Conservation (phyloP, 2,797 vertebrate species). For the Enteromius mattozi region DNA sequence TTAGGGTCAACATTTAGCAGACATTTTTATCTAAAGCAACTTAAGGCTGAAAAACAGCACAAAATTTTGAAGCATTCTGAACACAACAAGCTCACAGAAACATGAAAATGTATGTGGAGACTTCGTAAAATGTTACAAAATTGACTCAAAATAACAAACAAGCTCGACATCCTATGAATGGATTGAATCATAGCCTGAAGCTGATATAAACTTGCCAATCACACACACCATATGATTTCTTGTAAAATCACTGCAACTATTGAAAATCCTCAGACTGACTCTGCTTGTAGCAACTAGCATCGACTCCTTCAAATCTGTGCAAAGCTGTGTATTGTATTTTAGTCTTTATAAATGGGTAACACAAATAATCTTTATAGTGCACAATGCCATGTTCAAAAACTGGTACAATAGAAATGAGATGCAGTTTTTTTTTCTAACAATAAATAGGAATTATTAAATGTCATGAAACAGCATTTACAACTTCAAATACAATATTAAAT, state of each 20-base stretch:
- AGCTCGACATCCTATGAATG: not conserved
- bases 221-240: not conserved
- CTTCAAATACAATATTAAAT: not conserved
- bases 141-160: not conserved
- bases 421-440: not conserved
- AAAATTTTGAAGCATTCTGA: not conserved
- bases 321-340: not conserved
- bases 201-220: not conserved
- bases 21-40: not conserved
- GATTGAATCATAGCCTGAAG: not conserved
- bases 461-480: not conserved
- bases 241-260: not conserved
- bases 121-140: not conserved
- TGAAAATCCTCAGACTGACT: not conserved
- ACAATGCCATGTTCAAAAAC: not conserved
- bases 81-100: not conserved
- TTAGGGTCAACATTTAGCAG: not conserved
- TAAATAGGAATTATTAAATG: not conserved
- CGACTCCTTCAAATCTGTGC: not conserved
- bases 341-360: not conserved
- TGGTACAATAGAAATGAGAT: not conserved
- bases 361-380: too few relatives aligned
- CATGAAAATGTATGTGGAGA: not conserved
- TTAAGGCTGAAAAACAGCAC: not conserved
- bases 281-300: not conserved